These are phyloP conservation scores for Misgurnus mizolepis DNA, from an alignment of 2,113 vertebrate genomes.

Conservation along the genomic window DNA sequence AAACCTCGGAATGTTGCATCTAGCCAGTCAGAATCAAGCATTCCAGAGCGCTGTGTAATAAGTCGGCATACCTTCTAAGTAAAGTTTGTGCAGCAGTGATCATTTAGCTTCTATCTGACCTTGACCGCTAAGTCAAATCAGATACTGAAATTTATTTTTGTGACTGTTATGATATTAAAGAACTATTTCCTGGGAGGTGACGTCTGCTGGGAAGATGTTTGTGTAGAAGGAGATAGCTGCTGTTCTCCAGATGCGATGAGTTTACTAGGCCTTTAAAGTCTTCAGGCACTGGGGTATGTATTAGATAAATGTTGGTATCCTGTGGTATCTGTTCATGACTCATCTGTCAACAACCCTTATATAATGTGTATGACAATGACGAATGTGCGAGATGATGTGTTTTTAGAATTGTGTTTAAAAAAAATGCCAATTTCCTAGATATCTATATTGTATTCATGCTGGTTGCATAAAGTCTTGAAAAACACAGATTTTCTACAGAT, in stretches of 20 bases:
- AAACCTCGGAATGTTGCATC: too few relatives aligned
- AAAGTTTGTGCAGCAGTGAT: slow-evolving; percentile 33
- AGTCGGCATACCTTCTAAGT: too few relatives aligned
- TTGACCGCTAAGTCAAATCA: slow-evolving; percentile 50
- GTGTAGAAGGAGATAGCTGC: slow-evolving; percentile 31
- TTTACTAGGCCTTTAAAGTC: slow-evolving; percentile 7
- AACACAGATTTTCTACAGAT: background rate
- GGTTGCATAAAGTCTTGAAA: background rate
- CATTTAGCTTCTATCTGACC: slow-evolving; percentile 53
- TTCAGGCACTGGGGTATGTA: background rate
- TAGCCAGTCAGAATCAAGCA: too few relatives aligned
- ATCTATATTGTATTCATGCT: background rate
- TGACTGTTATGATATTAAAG: slow-evolving; percentile 45
- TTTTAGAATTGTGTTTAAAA: too few relatives aligned
- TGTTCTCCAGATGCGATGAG: slow-evolving; percentile 43
- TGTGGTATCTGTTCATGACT: slow-evolving; percentile 5
- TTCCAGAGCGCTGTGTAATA: too few relatives aligned
- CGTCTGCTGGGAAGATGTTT: slow-evolving; percentile 48
- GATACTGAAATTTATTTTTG: slow-evolving; percentile 51
- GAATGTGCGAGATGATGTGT: too few relatives aligned
- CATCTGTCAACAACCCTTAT: slow-evolving; percentile 10
- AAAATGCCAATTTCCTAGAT: background rate
- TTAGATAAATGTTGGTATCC: background rate
- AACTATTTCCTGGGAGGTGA: slow-evolving; percentile 55
- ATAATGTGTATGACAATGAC: too few relatives aligned